Evolutionary conservation across 1,140 invertebrate species (phyloP).

Genomic region (Drosophila saltans): DNA sequence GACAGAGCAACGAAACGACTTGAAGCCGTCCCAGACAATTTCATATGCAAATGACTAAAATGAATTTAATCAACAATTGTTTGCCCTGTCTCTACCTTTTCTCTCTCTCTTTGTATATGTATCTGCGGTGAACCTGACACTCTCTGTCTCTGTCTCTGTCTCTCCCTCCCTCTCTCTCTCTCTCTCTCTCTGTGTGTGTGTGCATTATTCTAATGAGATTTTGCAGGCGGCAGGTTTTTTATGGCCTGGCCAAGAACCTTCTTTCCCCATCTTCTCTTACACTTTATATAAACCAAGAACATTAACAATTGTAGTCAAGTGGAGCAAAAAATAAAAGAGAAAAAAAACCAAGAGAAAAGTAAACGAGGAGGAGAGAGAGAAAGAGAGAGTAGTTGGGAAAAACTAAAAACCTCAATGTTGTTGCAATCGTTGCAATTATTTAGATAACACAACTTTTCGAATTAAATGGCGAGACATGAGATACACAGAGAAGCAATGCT

Average conservation of each 20-base stretch:
- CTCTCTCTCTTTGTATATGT: not conserved
- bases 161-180: not conserved
- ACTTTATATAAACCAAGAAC: constrained; percentile 3
- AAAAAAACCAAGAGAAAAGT: not conserved
- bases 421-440: constrained; percentile 69
- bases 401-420: constrained; percentile 43
- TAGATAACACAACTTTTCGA: constrained; percentile 80
- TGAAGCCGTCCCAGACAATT: constrained; percentile 60
- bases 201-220: constrained; percentile 82
- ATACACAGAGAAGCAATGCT: constrained; percentile 27
- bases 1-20: constrained; percentile 9
- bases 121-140: not conserved
- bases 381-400: constrained; percentile 5
- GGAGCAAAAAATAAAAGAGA: not conserved
- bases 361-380: too few species aligned
- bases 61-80: constrained; percentile 82
- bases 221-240: constrained; percentile 66
- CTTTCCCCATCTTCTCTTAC: not conserved
- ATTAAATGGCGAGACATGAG: constrained; percentile 72
- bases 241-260: constrained; percentile 29
- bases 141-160: not conserved
- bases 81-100: constrained; percentile 19
- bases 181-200: constrained; percentile 21
- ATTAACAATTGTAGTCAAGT: constrained; percentile 30
- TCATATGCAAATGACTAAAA: constrained; percentile 77